These are phyloP conservation scores for Carcinoscorpius rotundicauda DNA, from an alignment of 1,140 invertebrate genomes.

Conservation along the genomic window DNA sequence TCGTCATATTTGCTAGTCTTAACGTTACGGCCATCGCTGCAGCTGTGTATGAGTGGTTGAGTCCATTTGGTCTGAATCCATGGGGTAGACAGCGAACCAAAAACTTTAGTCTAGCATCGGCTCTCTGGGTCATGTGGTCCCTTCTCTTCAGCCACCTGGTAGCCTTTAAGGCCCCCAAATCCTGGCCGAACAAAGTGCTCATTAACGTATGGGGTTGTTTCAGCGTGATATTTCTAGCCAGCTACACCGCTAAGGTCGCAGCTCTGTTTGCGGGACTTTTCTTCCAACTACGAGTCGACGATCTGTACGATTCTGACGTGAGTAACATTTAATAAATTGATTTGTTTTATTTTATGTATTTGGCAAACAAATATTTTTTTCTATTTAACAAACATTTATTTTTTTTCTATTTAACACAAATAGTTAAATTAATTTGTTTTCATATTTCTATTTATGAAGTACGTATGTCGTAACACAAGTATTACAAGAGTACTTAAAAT, in stretches of 20 bases:
- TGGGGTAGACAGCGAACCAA: conserved; percentile 84
- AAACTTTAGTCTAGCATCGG: conserved; percentile 68
- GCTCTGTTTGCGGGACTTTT: conserved; percentile 80
- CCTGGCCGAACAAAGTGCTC: conserved; percentile 88
- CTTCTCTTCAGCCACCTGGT: conserved; percentile 82
- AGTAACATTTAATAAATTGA: too few relatives aligned
- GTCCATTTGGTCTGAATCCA: conserved; percentile 87
- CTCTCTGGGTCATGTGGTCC: conserved; percentile 88
- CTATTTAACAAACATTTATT: too few relatives aligned
- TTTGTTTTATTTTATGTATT: too few relatives aligned
- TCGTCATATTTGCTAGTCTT: conserved; percentile 76
- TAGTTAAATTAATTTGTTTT: too few relatives aligned
- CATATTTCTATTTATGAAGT: too few relatives aligned
- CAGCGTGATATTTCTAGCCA: conserved; percentile 85
- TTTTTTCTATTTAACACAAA: too few relatives aligned
- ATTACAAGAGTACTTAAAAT: too few relatives aligned
- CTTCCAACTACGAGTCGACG: conserved; percentile 61
- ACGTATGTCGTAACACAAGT: too few relatives aligned
- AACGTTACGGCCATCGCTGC: conserved; percentile 82
- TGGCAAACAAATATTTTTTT: too few relatives aligned
- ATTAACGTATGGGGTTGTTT: conserved; percentile 92
- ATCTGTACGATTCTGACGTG: conserved; percentile 40
- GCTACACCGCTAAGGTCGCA: conserved; percentile 87
- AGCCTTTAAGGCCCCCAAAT: conserved; percentile 91
- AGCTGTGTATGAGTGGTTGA: conserved; percentile 84